Conservation (phyloP, 1,140 invertebrate genomes). For the Panagrolaimus sp. region DNA sequence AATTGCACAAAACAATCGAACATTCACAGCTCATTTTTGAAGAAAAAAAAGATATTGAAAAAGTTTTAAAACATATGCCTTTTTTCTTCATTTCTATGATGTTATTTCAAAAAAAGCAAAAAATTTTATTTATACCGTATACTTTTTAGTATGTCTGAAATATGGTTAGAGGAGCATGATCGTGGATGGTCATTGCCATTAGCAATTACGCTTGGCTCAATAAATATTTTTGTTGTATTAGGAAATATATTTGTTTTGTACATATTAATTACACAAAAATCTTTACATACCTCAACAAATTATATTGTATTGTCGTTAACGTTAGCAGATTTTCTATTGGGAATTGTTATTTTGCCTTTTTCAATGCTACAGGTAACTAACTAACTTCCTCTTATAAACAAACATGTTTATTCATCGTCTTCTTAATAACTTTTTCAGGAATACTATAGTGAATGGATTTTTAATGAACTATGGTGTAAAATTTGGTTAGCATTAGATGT, state of each 20-base stretch:
- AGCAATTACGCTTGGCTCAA: constrained; percentile 40
- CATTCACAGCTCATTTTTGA: too few species aligned
- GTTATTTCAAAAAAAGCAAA: too few species aligned
- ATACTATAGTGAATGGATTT: constrained; percentile 57
- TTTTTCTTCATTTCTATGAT: too few species aligned
- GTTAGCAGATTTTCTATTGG: constrained; percentile 59
- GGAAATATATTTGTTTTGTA: constrained; percentile 56
- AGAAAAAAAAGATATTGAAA: too few species aligned
- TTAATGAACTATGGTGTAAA: constrained; percentile 58
- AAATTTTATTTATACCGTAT: not conserved
- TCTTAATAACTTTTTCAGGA: constrained; percentile 36
- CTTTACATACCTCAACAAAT: constrained; percentile 55
- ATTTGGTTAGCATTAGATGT: constrained; percentile 62
- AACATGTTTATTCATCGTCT: not conserved
- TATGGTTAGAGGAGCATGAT: not conserved
- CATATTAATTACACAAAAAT: constrained; percentile 47
- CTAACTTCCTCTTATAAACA: not conserved
- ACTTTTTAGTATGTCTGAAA: constrained; percentile 14
- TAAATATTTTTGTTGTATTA: constrained; percentile 53
- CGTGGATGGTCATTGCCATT: constrained; percentile 18
- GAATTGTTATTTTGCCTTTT: constrained; percentile 60
- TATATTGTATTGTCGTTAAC: constrained; percentile 54
- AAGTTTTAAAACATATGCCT: too few species aligned
- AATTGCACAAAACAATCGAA: too few species aligned
- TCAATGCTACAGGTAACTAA: constrained; percentile 52